A percentile compares a stretch with the other conserved stretches of the same genome.
These are phyloP conservation scores for Atta colombica DNA, from an alignment of 1,140 invertebrate genomes.

Conservation along the genomic window DNA sequence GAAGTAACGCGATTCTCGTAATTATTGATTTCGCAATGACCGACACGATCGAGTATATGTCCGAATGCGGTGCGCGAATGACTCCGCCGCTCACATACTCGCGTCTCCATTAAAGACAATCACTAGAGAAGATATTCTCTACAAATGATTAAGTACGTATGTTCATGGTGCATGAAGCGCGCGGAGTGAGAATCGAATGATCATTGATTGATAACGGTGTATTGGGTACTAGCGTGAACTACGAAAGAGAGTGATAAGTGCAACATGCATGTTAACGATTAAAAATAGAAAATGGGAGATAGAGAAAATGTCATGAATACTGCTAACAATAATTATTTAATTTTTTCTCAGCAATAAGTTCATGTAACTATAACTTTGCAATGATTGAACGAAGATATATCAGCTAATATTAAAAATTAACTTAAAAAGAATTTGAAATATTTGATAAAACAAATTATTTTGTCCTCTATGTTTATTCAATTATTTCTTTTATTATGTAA, in stretches of 20 bases:
- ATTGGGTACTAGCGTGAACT: not conserved
- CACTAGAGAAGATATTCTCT: conserved; percentile 9
- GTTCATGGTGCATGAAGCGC: not conserved
- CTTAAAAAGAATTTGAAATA: not conserved
- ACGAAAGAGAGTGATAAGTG: not conserved
- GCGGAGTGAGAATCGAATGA: conserved; percentile 9
- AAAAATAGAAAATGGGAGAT: not conserved
- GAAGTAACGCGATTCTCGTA: conserved; percentile 57
- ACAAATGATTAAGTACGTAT: conserved; percentile 27
- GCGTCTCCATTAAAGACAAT: conserved; percentile 52
- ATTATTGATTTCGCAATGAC: conserved; percentile 61
- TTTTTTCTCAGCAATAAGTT: not conserved
- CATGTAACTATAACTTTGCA: not conserved
- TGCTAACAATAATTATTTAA: not conserved
- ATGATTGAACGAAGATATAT: not conserved
- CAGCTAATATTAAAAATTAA: not conserved
- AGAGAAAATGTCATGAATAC: not conserved
- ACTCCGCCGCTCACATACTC: conserved; percentile 28
- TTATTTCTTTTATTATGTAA: not conserved
- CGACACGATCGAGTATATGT: conserved; percentile 38
- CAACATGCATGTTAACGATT: not conserved
- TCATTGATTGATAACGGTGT: conserved; percentile 20
- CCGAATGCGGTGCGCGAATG: conserved; percentile 57
- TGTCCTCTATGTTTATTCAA: not conserved
- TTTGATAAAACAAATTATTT: not conserved